Evolutionary conservation across 2,797 vertebrate species (phyloP), one percentile per base, ranked within the genome.

Genomic region (Adrianichthys oophorus): DNA sequence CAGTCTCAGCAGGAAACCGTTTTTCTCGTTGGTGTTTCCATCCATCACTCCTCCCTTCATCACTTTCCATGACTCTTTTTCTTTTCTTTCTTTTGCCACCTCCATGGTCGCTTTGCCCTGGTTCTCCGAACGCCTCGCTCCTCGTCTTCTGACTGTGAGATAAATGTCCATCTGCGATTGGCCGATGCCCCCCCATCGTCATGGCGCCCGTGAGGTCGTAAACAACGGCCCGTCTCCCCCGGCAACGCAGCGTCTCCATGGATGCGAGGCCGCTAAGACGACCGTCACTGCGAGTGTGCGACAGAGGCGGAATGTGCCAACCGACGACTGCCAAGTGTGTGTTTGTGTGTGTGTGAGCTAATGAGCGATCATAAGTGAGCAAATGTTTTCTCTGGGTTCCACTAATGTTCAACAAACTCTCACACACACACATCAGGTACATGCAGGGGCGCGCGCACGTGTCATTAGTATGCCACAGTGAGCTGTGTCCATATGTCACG

Each of bases 401-500:
- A 73, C 80, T 87, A 86, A 86, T 87, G 84, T 83, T 83, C 71
- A 7, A 81, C 81, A 86, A 69, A 85, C 82, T 82, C 74, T 72
- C 48, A 61, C 48, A 42, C 41, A 29, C 29, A 48, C 4, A 68
- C 23, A 51, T 62, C 49, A 58, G 54, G 79, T 77, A 67, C 73
- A 74, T 69, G 72, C 75, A 71, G 66, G 79, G 70, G 80, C 75
- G 73, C 67, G 77, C 72, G 80, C 68, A 76, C 70, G 76, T 76
- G 81, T 80, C 70, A 87, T 89, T 87, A 87, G 87, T 89, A 88
- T 89, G 86, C 87, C 79, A 82, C 84, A 86, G 80, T 85, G 83
- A 82, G 85, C 81, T 65, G 77, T 81, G 83, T 86, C 87, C 87
- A 88, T 89, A 90, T 89, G 88, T 88, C 87, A 85, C 88, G 79